Evolutionary conservation across 2,797 vertebrate species (phyloP), one percentile per base, ranked within the genome.

Genomic region (Thunnus albacares): DNA sequence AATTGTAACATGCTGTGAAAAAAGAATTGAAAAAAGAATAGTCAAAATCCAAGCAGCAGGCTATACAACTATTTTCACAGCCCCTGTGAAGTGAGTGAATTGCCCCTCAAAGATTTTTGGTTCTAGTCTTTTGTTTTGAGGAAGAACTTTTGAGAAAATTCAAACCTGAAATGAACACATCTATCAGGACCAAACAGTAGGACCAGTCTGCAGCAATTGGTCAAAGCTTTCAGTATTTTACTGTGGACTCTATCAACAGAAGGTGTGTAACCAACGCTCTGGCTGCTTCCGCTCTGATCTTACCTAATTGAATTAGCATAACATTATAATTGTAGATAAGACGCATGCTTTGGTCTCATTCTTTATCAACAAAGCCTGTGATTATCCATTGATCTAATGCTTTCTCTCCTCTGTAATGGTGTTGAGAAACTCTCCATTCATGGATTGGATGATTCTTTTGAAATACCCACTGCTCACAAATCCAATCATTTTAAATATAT

Each of bases 251-350:
- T n/a, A 68, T 69, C 65, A 71, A 11, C 26, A 11, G 7, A 47
- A 14, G 59, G 56, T 13, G 7, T 20, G 28, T 49, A 33, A 62
- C 64, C 17, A 75, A 3, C 47, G 1, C 30, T 13, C 1, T 38
- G 24, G 38, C 15, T 73, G 33, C 45, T 64, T 70, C 70, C n/a
- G 49, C 60, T 63, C 51, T 56, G 68, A 79, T 74, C 24, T 60
- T 43, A 43, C 20, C 60, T 63, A 77, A 79, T 67, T 84, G 15
- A 59, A 88, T 88, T 80, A 88, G 35, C 66, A 64, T n/a, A 43
- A 18, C 4, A 77, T 81, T 81, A 22, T 35, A 35, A 68, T 76
- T 35, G 68, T 28, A 80, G 63, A 80, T 75, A 49, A 47, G 61
- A 58, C 15, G 15, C 4, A 35, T 22, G 12, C 55, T 59, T 55